Base-by-base conservation (phyloP, 1,140 invertebrate species). In the Dendroctonus ponderosae region DNA sequence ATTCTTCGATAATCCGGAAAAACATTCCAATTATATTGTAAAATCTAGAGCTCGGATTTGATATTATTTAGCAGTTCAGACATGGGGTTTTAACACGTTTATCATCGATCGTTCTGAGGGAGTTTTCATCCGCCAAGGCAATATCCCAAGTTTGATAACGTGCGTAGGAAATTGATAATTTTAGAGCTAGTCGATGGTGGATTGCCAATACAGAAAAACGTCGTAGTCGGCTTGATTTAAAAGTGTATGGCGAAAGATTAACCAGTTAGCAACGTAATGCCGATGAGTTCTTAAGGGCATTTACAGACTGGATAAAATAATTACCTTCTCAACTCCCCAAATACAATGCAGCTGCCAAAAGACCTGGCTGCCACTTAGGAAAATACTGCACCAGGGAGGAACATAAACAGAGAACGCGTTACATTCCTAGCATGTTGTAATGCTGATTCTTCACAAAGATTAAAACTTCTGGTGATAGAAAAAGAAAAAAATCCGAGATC, bases 381-480 rank as follows among this genome's bases (percentile, higher is more conserved):
- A 41, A 62, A 49, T 1, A 50, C 59, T 8, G 9, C 59, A 15
- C 59, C 48, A 51, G 43, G 48, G 8, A 15, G 59, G 51, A 62
- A 62, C 49, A 26, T 62, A 50, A 49, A 15, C 59, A 62, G 50
- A 62, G 44, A 62, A 39, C 15, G 59, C 11, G 7, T 62, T 50
- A 62, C 59, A 7, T 62, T 58, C 26, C 41, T 58, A 42, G 42
- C 56, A 43, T 44, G 12, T 58, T 42, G 40, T 8, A 58, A 58
- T 62, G 43, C 44, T 40, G 59, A 51, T 49, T 15, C 12, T n/a
- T 62, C 59, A 62, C 57, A 60, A 26, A 60, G 46, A 60, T 26
- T 60, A 49, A 60, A 62, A 38, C 40, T 63, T 3, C 42, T 63
- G 37, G 50, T 52, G 37, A 63, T 63, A 40, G 50, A 50, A 52